Conservation (phyloP, 2,888 invertebrate genomes). For the Patella ulyssiponensis region DNA sequence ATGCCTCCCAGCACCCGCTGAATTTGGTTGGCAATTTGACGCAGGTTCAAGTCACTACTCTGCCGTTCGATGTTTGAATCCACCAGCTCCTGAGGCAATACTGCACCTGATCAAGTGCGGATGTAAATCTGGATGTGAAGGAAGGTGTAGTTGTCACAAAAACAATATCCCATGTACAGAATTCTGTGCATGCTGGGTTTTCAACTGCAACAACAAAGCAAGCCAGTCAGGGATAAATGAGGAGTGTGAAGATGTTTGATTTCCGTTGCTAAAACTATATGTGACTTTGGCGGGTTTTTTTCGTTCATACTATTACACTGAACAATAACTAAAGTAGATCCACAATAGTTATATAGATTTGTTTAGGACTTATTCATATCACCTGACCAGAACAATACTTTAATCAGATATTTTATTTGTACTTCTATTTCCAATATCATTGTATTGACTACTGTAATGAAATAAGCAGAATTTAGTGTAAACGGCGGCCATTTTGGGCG, state of each 20-base stretch:
- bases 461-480: too few relatives aligned
- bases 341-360: too few relatives aligned
- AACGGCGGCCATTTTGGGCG: too few relatives aligned
- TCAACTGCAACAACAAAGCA: background rate
- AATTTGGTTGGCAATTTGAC: conserved; percentile 10
- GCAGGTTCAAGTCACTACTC: background rate
- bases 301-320: too few relatives aligned
- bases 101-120: background rate
- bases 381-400: too few relatives aligned
- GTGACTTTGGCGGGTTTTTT: too few relatives aligned
- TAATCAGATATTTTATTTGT: too few relatives aligned
- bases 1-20: conserved; percentile 11
- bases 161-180: background rate
- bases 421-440: too few relatives aligned
- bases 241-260: background rate
- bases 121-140: conserved; percentile 10
- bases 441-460: too few relatives aligned
- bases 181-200: background rate
- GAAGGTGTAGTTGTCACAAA: conserved; percentile 10
- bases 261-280: too few relatives aligned
- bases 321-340: too few relatives aligned
- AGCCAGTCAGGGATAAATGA: background rate
- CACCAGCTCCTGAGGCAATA: background rate
- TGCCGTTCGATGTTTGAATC: background rate
- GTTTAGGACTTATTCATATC: too few relatives aligned